Evolutionary conservation across 2,888 invertebrate genomes (phyloP), one percentile per base, ranked within the genome.

Genomic region (Taenaris catops): DNA sequence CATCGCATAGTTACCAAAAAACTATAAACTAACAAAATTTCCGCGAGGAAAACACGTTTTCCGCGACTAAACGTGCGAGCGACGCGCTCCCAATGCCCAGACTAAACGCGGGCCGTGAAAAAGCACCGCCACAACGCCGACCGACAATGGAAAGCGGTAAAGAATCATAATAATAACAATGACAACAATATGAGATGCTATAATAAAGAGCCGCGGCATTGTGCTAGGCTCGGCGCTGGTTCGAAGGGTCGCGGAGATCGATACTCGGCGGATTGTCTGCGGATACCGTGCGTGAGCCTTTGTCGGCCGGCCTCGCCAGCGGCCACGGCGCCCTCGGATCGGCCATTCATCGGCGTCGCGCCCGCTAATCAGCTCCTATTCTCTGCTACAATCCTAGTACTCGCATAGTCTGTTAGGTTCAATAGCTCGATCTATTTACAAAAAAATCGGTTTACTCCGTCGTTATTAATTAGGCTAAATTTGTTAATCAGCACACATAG

Each of bases 101-200:
- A 86, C 86, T 86, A 86, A 86, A 79, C 76, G 79, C 75, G 80
- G 73, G 64, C 79, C 79, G 81, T 86, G 86, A 86, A 86, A 86
- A 86, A 86, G 86, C 81, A 84, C 83, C 81, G 83, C 78, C 86
- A 72, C 81, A 83, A 80, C 83, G 86, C 74, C 74, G 78, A 67
- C 80, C 84, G 83, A 86, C 86, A 86, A 86, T 86, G 84, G 83
- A 86, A 86, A 86, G 86, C 86, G 84, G 84, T 79, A 83, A 86
- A 86, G 86, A 86, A 84, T 86, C 86, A 86, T 86, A 86, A 86
- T 84, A 86, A 86, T 86, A 86, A 86, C 86, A 86, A 86, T 86
- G 84, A 86, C 86, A 86, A 86, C 86, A 86, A 86, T 86, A 84
- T 86, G 84, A 84, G 86, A 86, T 86, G 84, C 76, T 84, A 86